phyloP scores from a whole-genome alignment of 92 coral and sea anemone genomes.

The Hydrozoanthus gracilis region DNA sequence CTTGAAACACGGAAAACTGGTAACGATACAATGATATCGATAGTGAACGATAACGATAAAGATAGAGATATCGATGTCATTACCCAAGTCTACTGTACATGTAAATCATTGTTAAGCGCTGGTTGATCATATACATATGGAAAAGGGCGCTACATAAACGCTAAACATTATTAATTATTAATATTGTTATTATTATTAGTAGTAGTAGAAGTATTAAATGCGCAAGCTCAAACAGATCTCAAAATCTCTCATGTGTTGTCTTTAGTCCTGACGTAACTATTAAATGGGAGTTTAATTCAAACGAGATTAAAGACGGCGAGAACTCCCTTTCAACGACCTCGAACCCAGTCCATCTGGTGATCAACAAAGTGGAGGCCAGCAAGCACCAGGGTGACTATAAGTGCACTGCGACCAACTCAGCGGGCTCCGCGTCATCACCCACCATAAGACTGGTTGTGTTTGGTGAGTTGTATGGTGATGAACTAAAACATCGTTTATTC shows the following conservation, averaged over 20 bases:
- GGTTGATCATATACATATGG: no score
- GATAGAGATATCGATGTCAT: no score
- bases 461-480: not conserved
- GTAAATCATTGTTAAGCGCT: no score
- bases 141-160: no score
- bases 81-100: no score
- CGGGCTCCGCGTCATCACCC: not conserved
- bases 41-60: no score
- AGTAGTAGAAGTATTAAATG: no score
- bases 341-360: slow-evolving; percentile 7
- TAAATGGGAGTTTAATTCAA: slow-evolving; percentile 13
- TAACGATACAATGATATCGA: no score
- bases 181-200: no score
- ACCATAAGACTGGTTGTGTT: not conserved
- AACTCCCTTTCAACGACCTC: slow-evolving; percentile 31
- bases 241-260: not conserved
- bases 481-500: not conserved
- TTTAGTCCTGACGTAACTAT: slow-evolving; percentile 44
- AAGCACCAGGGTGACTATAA: slow-evolving; percentile 8
- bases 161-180: no score
- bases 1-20: no score
- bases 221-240: no score
- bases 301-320: slow-evolving; percentile 23
- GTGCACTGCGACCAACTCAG: slow-evolving; percentile 25
- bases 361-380: not conserved